These are phyloP conservation scores for Neomonachus schauinslandi DNA, from an alignment of 2,113 vertebrate species.

Conservation along the genomic window DNA sequence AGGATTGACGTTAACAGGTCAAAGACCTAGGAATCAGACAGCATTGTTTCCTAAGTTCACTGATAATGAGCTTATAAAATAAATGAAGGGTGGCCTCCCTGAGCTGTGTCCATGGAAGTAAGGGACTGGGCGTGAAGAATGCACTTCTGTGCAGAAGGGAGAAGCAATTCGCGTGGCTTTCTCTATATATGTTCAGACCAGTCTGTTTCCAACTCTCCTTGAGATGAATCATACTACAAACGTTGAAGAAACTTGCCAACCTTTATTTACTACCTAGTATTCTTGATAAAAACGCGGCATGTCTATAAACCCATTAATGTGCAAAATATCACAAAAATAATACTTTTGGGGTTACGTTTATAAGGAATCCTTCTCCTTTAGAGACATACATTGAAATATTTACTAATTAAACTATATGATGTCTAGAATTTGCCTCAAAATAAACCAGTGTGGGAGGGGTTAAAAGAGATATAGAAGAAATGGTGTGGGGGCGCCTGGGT, in stretches of 20 bases:
- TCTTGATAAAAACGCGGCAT: neutral
- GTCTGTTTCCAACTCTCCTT: neutral
- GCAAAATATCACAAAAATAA: conserved; percentile 41
- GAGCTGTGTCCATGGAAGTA: neutral
- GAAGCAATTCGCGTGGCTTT: neutral
- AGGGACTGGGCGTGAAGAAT: neutral
- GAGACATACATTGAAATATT: neutral
- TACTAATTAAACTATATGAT: neutral
- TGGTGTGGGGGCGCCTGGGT: neutral
- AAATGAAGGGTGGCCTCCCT: neutral
- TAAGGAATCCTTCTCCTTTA: neutral
- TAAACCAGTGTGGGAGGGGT: neutral
- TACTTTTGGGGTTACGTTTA: neutral
- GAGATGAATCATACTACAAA: neutral
- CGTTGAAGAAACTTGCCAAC: neutral
- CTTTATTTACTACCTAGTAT: neutral
- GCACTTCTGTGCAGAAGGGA: neutral
- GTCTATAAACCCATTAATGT: neutral
- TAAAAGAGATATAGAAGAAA: neutral
- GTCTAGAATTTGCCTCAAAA: conserved; percentile 14
- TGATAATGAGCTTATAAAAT: neutral
- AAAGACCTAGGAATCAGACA: neutral
- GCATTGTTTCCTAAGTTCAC: neutral
- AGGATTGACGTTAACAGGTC: neutral
- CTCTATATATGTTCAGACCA: neutral